These are phyloP conservation scores for Monopis laevigella DNA, from an alignment of 2,888 invertebrate genomes.

Conservation along the genomic window DNA sequence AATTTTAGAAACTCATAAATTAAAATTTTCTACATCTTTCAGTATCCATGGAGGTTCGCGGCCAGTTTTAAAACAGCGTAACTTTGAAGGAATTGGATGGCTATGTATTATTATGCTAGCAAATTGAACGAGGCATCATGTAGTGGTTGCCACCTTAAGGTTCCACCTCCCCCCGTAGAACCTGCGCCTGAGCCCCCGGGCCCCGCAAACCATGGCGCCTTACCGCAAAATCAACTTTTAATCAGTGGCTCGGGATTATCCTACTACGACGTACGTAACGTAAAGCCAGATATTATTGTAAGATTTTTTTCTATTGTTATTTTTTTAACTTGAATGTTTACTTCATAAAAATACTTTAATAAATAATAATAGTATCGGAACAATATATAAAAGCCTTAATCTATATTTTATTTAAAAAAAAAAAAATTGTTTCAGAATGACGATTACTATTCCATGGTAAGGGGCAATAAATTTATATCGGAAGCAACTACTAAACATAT, in stretches of 20 bases:
- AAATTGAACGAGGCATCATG: conserved; percentile 73
- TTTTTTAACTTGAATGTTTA: background rate
- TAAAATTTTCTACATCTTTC: too few relatives aligned
- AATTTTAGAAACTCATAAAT: too few relatives aligned
- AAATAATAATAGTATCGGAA: too few relatives aligned
- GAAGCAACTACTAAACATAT: conserved; percentile 49
- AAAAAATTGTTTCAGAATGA: too few relatives aligned
- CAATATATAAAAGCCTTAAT: too few relatives aligned
- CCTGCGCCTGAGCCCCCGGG: conserved; percentile 41
- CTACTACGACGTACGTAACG: conserved; percentile 51
- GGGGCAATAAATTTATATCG: conserved; percentile 53
- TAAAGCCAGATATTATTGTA: background rate
- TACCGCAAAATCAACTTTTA: conserved; percentile 40
- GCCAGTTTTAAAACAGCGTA: too few relatives aligned
- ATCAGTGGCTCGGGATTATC: conserved; percentile 50
- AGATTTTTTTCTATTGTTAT: background rate
- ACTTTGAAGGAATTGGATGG: conserved; percentile 66
- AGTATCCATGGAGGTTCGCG: too few relatives aligned
- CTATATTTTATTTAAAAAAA: too few relatives aligned
- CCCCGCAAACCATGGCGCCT: conserved; percentile 40
- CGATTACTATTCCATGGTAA: conserved; percentile 59
- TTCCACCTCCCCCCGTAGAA: conserved; percentile 44
- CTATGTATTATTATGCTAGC: conserved; percentile 78
- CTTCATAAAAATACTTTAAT: background rate
- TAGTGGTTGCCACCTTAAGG: conserved; percentile 62